Base-by-base conservation (phyloP, 2,113 vertebrate species). In the Aphelocoma coerulescens region DNA sequence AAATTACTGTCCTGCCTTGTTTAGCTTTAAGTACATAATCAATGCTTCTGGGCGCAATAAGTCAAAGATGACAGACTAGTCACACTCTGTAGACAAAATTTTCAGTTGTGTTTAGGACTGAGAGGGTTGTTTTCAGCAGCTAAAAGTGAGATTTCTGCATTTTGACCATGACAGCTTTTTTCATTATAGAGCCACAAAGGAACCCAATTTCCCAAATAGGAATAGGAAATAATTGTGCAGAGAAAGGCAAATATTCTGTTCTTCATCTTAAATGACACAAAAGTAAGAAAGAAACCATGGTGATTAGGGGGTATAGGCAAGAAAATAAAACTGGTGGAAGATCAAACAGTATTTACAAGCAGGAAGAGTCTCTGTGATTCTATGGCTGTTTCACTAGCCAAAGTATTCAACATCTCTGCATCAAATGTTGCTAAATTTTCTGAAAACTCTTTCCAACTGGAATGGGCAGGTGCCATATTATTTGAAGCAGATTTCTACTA, bases 11-110 rank as follows among this genome's bases (percentile, higher is more conserved):
- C 94, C 94, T 96, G 18, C 13, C 81, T 85, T 87, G 87, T 97
- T 96, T 95, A 75, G 44, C 49, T 92, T 82, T 78, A 89, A 90
- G 84, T 72, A 89, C 37, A 82, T 87, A 96, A 94, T 96, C 96
- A 93, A 94, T 97, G 54, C 37, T 72, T 43, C 69, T 95, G 35
- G 14, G 54, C 84, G 75, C 65, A 55, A 69, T 71, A 49, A 79
- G 72, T 65, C 66, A 87, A 92, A 82, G 77, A 44, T 8, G 44
- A 91, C 41, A 79, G 54, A 79, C 49, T 61, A 85, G 69, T 81
- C 84, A 92, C 13, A 37, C 37, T 92, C 81, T 58, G 49, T 44
- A 85, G 84, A n/a, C 74, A 87, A 91, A 95, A 87, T 85, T 87
- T 92, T 65, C 84, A 30, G 66, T 52, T 27, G 30, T 61, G 52